Conservation (phyloP, 2,888 invertebrate genomes). For the Prostheceraeus crozeri region DNA sequence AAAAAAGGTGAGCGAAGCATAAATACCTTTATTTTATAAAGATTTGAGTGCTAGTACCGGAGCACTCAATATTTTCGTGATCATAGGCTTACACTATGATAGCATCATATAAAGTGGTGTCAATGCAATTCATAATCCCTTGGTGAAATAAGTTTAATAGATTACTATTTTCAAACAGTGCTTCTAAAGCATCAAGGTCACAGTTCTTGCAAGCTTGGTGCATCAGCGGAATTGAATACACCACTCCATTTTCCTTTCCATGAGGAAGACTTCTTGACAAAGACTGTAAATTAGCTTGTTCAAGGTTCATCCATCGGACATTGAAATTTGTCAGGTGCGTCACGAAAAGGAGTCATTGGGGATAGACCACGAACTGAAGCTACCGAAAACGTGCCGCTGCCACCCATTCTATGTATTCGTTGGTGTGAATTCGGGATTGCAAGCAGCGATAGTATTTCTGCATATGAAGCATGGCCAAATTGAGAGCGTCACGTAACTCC, state of each 20-base stretch:
- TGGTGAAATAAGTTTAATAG: no score
- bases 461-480: slow-evolving; percentile 54
- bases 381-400: slow-evolving; percentile 12
- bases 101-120: no score
- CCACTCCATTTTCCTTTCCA: not conserved
- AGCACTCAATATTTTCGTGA: no score
- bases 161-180: not conserved
- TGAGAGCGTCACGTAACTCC: slow-evolving; percentile 53
- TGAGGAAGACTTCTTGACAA: not conserved
- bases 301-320: slow-evolving; percentile 14
- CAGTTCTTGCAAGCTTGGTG: slow-evolving; percentile 23
- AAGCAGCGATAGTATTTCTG: slow-evolving; percentile 53
- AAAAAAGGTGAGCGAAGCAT: no score
- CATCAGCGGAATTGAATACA: not conserved
- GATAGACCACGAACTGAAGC: slow-evolving; percentile 52
- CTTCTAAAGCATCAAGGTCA: slow-evolving; percentile 13
- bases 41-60: no score
- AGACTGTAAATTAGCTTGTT: not conserved
- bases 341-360: slow-evolving; percentile 56
- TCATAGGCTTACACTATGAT: no score
- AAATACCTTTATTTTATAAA: no score
- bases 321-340: slow-evolving; percentile 39
- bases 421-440: slow-evolving; percentile 39
- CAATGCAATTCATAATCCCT: no score
- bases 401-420: slow-evolving; percentile 29